Base-by-base conservation (phyloP, 1,140 invertebrate genomes). In the Sogatella furcifera region DNA sequence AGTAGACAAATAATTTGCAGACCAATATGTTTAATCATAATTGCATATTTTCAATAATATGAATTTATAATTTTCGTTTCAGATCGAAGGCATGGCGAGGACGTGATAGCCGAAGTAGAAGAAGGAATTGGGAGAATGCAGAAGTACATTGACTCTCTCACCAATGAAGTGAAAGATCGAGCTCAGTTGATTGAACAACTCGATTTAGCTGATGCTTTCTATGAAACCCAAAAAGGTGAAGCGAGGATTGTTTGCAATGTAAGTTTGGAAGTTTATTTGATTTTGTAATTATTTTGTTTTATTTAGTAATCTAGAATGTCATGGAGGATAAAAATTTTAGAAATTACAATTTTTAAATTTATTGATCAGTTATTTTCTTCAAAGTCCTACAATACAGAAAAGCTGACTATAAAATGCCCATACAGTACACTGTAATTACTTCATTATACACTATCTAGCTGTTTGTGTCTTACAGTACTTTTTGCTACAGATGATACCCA, bases 171-270 rank as follows among this genome's bases (percentile, higher is more conserved):
- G n/a, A 81, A 86, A 56, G 85, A 90, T 55, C 77, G 92, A 61
- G 82, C 81, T 55, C 79, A 83, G 22, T 75, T 96, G 34, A 76
- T 95, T 52, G 84, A 85, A 9, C 69, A 88, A 15, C 69, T 95
- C 28, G 84, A 88, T 57, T 85, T 89, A 54, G 87, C 88, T 17
- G 86, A 91, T 67, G 82, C 86, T 57, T 95, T 90, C 74, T 93
- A 95, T 73, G 88, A 90, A 58, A 89, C 85, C 15, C 92, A 96
- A 73, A 81, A 85, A 55, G 86, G 86, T 24, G 92, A 96, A 80
- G 92, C 93, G 2, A 95, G 92, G 80, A 86, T 94, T 68, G 92
- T 96, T 24, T 88, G 85, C 43, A 91, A 91, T 81, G 91, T 93
- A 78, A 86, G 85, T 84, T 62, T 11, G 19, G 42, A 60, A 38